Conservation (phyloP, 2,113 vertebrate genomes). For the Hydrolagus affinis region DNA sequence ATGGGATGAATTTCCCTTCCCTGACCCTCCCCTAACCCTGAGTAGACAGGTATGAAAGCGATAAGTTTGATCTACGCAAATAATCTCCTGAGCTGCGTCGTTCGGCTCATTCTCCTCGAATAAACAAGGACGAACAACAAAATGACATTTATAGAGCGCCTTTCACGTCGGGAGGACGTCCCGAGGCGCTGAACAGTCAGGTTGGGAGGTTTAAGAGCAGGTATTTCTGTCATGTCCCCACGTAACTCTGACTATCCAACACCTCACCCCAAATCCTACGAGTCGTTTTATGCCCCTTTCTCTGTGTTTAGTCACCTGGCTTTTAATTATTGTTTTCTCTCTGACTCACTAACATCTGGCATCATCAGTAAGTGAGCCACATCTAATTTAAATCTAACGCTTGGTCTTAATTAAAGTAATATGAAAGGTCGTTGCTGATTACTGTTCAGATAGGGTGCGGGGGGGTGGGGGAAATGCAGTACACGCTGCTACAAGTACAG, state of each 20-base stretch:
- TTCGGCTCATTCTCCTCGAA: background rate
- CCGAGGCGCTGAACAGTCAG: too few relatives aligned
- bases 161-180: too few relatives aligned
- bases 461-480: background rate
- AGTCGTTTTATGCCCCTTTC: background rate
- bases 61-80: background rate
- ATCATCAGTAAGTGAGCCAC: conserved; percentile 17
- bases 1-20: background rate
- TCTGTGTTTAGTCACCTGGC: conserved; percentile 5
- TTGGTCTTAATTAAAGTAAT: conserved; percentile 28
- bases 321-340: conserved; percentile 3
- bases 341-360: background rate
- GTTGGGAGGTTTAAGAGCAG: background rate
- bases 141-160: too few relatives aligned
- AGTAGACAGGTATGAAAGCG: too few relatives aligned
- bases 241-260: background rate
- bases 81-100: too few relatives aligned
- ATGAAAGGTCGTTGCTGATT: conserved; percentile 24
- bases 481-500: background rate
- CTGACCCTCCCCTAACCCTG: background rate
- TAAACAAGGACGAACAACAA: background rate
- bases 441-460: background rate
- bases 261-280: background rate
- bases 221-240: background rate
- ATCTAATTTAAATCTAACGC: conserved; percentile 9